Percentiles rank a stretch among this genome's conserved stretches.
phyloP scores from a whole-genome alignment of 2,888 invertebrate genomes.

The Piscicola geometra region DNA sequence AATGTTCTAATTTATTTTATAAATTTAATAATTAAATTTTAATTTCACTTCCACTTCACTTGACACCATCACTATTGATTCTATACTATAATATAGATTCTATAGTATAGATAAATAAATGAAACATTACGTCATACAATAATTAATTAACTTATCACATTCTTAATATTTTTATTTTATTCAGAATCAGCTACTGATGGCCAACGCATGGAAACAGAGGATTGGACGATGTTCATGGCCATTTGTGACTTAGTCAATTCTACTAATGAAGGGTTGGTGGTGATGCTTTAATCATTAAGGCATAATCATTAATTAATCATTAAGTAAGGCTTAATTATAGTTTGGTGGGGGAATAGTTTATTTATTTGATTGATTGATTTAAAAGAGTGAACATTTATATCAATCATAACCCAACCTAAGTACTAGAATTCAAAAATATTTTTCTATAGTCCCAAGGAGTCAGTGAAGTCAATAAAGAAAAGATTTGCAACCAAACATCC shows the following conservation, averaged over 20 bases:
- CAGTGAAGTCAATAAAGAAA: slow-evolving; percentile 88
- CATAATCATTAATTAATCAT: not conserved
- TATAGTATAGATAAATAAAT: no score
- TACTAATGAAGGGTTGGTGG: slow-evolving; percentile 74
- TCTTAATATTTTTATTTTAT: no score
- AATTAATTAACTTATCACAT: not conserved
- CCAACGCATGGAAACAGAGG: slow-evolving; percentile 78
- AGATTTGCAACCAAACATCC: slow-evolving; percentile 69
- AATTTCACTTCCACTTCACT: no score
- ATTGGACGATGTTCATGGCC: slow-evolving; percentile 98
- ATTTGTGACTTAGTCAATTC: slow-evolving; percentile 96
- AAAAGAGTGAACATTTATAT: not conserved
- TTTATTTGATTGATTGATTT: not conserved
- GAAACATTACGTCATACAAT: not conserved
- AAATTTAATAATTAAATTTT: no score
- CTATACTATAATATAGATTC: not conserved
- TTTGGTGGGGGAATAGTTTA: not conserved
- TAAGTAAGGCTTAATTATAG: not conserved
- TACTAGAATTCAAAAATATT: slow-evolving; percentile 5
- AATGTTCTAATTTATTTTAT: no score
- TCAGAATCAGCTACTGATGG: slow-evolving; percentile 95
- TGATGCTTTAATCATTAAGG: not conserved
- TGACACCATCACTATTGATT: no score
- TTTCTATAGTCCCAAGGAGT: slow-evolving; percentile 72
- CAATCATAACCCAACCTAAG: not conserved